Evolutionary conservation across 2,113 vertebrate species (phyloP), one percentile per base, ranked within the genome.

Genomic region (Nycticebus coucang): DNA sequence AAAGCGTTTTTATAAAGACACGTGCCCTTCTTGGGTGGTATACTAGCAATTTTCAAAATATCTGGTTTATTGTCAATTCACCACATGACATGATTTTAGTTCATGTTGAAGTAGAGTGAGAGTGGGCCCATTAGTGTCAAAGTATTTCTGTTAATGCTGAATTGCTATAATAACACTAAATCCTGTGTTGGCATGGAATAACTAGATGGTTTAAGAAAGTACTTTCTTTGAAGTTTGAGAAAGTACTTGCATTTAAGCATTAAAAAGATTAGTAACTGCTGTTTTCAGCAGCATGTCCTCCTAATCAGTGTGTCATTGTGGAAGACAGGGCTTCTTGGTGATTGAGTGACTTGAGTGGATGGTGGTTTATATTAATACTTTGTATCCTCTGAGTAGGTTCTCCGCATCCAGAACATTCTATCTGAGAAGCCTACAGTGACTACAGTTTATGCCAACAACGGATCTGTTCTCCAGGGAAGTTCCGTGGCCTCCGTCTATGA

Each of bases 331-430:
- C 62, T 93, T 89, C 50, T 57, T 86, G 89, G 74, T 74, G 86
- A 59, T 4, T 75, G 86, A 82, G 57, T 60, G 88, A 18, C 7
- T 26, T 33, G 68, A 53, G 53, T 77, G n/a, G 50, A 33, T 64
- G 87, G 72, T n/a, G 35, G 45, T 75, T 60, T 41, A 8, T 89
- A 45, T 69, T 97, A 87, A 97, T 72, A 55, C 41, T 93, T 86
- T 81, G 18, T 91, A 19, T 96, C 80, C 90, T 10, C 30, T 77
- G 0, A 86, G 66, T 96, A 99, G 99, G 99, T 99, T 75, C 98
- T 99, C 84, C 98, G 95, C 37, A 98, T 99, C 97, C 98, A 99
- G 98, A 98, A 99, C 95, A 99, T 99, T 97, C 99, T 98, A 55
- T 99, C 99, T 0, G 99, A 99, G 96, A 79, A 98, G 92, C 99